A percentile compares a stretch with the other conserved stretches of the same genome.
These are phyloP conservation scores for Leptopilina syphax DNA, from an alignment of 2,888 invertebrate species.

Conservation along the genomic window DNA sequence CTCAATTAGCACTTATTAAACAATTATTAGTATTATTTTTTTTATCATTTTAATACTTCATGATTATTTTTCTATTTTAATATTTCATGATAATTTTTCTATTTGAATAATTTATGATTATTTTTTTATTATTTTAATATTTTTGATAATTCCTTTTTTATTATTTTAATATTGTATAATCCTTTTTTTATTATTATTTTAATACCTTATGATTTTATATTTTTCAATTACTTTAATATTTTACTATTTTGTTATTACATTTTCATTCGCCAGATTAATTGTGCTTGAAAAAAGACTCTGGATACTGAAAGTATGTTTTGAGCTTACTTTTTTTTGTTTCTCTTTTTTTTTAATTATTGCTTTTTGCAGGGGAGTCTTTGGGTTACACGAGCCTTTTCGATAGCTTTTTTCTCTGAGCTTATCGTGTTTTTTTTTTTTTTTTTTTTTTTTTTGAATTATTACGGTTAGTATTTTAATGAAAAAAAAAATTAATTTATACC, in stretches of 20 bases:
- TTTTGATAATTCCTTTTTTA: too few species aligned
- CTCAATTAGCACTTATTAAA: too few species aligned
- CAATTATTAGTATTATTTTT: too few species aligned
- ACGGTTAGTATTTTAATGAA: conserved; percentile 62
- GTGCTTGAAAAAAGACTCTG: conserved; percentile 55
- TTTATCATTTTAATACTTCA: too few species aligned
- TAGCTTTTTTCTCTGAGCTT: conserved; percentile 32
- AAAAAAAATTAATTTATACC: conserved; percentile 64
- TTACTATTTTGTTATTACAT: too few species aligned
- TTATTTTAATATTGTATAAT: too few species aligned
- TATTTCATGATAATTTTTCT: too few species aligned
- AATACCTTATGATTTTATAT: too few species aligned
- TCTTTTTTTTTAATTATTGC: not conserved
- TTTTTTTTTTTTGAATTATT: conserved; percentile 43
- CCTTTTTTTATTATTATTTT: too few species aligned
- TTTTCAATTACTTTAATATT: not conserved
- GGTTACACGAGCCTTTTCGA: conserved; percentile 22
- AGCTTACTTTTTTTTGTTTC: not conserved
- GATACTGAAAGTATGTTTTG: conserved; percentile 43
- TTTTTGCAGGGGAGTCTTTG: not conserved
- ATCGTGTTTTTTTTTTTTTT: conserved; percentile 47
- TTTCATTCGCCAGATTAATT: conserved; percentile 52
- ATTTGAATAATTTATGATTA: too few species aligned
- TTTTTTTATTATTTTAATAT: too few species aligned
- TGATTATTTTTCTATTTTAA: too few species aligned